phyloP scores from a whole-genome alignment of 30 jellyfish, hydroid and myxozoan genomes.

The Turritopsis rubra region DNA sequence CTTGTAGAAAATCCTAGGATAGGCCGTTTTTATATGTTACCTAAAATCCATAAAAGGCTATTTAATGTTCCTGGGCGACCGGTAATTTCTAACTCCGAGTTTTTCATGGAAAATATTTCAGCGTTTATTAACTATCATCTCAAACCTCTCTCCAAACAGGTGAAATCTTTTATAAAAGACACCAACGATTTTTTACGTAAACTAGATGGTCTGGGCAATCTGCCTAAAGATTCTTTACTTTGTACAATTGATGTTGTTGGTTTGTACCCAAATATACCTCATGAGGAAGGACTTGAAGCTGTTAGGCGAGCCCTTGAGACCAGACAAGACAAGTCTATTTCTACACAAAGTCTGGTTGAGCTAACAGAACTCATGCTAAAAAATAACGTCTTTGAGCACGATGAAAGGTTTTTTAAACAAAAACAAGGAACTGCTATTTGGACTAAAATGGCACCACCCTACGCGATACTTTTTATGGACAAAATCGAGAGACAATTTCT shows the following conservation, averaged over 20 bases:
- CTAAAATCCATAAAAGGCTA: background rate
- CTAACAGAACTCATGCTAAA: background rate
- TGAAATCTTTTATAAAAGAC: too few relatives aligned
- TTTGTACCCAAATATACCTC: too few relatives aligned
- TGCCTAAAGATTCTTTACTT: background rate
- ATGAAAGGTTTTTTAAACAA: constrained; percentile 1
- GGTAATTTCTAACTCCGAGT: background rate
- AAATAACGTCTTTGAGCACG: constrained; percentile 8
- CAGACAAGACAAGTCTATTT: background rate
- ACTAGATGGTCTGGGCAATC: too few relatives aligned
- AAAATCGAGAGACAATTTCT: too few relatives aligned
- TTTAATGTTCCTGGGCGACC: constrained; percentile 1
- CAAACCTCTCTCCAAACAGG: too few relatives aligned
- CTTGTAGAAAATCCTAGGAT: background rate
- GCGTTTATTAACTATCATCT: background rate
- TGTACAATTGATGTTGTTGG: too few relatives aligned
- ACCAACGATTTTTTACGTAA: too few relatives aligned
- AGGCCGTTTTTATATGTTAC: too few relatives aligned
- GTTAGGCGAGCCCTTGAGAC: background rate
- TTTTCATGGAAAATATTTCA: background rate
- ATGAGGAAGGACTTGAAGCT: too few relatives aligned
- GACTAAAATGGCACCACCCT: too few relatives aligned
- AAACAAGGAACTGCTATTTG: background rate
- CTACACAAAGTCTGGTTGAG: background rate
- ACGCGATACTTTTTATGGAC: too few relatives aligned